A percentile compares a stretch with the other conserved stretches of the same genome.
These are phyloP conservation scores for Drosophila siamana DNA, from an alignment of 2,888 invertebrate genomes.

Conservation along the genomic window DNA sequence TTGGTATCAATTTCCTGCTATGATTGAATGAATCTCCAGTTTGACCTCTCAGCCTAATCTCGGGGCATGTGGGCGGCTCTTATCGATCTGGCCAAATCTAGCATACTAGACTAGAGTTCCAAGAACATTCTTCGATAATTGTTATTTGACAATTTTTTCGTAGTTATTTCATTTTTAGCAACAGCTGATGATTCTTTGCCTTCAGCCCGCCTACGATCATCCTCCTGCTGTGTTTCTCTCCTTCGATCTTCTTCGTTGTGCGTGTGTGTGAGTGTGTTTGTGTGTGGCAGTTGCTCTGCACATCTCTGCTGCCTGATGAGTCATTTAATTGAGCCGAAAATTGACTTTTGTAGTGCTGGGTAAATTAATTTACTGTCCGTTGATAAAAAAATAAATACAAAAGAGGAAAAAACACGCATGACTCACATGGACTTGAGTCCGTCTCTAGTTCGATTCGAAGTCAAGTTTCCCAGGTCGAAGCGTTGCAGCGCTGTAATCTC, in stretches of 20 bases:
- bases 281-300: conserved; percentile 53
- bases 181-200: conserved; percentile 35
- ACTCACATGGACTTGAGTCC: conserved; percentile 46
- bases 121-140: conserved; percentile 49
- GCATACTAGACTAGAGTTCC: conserved; percentile 53
- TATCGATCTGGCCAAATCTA: conserved; percentile 62
- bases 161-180: conserved; percentile 34
- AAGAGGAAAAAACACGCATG: conserved; percentile 41
- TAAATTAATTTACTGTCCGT: conserved; percentile 73
- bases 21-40: conserved; percentile 72
- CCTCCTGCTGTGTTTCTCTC: conserved; percentile 15
- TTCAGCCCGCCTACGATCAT: conserved; percentile 20
- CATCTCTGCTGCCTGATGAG: conserved; percentile 64
- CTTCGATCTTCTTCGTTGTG: conserved; percentile 7
- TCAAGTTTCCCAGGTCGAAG: conserved; percentile 8
- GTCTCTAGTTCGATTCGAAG: conserved; percentile 22
- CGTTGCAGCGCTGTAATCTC: conserved; percentile 21
- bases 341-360: conserved; percentile 69
- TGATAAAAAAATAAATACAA: conserved; percentile 43
- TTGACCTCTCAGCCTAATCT: conserved; percentile 5
- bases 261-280: conserved; percentile 14
- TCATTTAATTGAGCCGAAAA: conserved; percentile 79
- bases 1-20: conserved; percentile 73
- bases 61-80: conserved; percentile 59
- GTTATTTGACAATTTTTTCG: conserved; percentile 42